Evolutionary conservation across 2,113 vertebrate species (phyloP), one percentile per base, ranked within the genome.

Genomic region (Egretta garzetta): DNA sequence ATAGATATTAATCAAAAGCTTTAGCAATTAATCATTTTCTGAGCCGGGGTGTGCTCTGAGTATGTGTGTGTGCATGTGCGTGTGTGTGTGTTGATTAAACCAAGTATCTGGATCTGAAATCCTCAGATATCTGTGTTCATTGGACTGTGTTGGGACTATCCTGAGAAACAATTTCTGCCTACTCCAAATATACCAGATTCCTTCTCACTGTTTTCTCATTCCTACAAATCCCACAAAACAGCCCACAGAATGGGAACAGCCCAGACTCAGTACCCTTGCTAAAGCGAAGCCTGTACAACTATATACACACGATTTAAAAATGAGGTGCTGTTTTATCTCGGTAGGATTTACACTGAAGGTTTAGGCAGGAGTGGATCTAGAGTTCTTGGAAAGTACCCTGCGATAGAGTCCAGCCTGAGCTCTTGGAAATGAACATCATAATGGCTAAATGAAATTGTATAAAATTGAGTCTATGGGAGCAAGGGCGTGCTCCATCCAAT

Each of bases 281-380:
- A 24, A 66, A 93, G 55, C 0, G 0, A 37, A 83, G 35, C 50
- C 58, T 0, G 0, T 72, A 47, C 30, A 53, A 19, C 22, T 49
- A 3, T 14, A 4, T 6, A 7, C 9, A 26, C 16, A 9, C 14
- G 8, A 21, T 73, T 88, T 66, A 22, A 66, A 86, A 71, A 20
- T 5, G 49, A 59, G 18, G 28, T 71, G 47, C 21, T 81, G 10
- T 30, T 89, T 18, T 33, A 41, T 47, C 73, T 47, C 37, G 17
- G 15, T 26, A 43, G n/a, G 23, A 47, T 70, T 81, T 4, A 1
- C 33, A 18, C 17, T 2, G 4, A 56, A 14, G 19, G 17, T 79
- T 93, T 77, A 88, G 15, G 14, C 41, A 86, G 18, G 17, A 80
- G 15, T 17, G 24, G 32, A 55, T 50, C 27, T 56, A 53, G 60